Percentiles rank a stretch among this genome's conserved stretches.
phyloP scores from a whole-genome alignment of 2,797 vertebrate species.

The Oryzias dopingdopingensis region DNA sequence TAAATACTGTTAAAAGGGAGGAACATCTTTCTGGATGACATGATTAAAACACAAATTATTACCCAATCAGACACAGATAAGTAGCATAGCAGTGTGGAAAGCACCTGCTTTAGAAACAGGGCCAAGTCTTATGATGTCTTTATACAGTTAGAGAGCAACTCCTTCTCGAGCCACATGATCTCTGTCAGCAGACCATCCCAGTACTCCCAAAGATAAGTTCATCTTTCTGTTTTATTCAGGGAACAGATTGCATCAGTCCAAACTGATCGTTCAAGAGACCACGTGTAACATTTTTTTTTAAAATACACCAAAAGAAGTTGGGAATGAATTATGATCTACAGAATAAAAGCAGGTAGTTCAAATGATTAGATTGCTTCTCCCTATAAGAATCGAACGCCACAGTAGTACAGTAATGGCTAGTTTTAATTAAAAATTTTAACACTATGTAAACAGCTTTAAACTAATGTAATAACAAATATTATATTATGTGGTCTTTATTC shows the following conservation, averaged over 20 bases:
- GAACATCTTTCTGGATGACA: too few relatives aligned
- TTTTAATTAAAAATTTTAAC: too few relatives aligned
- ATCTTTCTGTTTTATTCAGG: conserved; percentile 33
- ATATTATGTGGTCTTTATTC: not conserved
- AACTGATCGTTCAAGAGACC: conserved; percentile 14
- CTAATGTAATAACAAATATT: too few relatives aligned
- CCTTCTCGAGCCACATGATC: conserved; percentile 39
- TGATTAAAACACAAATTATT: not conserved
- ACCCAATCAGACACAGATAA: conserved; percentile 38
- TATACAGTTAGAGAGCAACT: conserved; percentile 5
- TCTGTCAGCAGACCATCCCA: conserved; percentile 36
- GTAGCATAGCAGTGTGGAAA: conserved; percentile 51
- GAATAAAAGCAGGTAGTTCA: too few relatives aligned
- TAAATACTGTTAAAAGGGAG: not conserved
- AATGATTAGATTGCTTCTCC: too few relatives aligned
- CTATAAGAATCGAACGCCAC: too few relatives aligned
- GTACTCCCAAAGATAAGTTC: conserved; percentile 44
- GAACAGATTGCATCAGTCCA: conserved; percentile 40
- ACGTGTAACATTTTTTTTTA: conserved; percentile 15
- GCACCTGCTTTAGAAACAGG: conserved; percentile 40
- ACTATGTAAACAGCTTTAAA: too few relatives aligned
- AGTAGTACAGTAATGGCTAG: too few relatives aligned
- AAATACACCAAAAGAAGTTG: conserved; percentile 2
- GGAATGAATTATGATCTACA: not conserved
- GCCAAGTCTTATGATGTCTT: not conserved